These are phyloP conservation scores for Tamias sibiricus DNA, from an alignment of 2,113 vertebrate genomes.

Conservation along the genomic window DNA sequence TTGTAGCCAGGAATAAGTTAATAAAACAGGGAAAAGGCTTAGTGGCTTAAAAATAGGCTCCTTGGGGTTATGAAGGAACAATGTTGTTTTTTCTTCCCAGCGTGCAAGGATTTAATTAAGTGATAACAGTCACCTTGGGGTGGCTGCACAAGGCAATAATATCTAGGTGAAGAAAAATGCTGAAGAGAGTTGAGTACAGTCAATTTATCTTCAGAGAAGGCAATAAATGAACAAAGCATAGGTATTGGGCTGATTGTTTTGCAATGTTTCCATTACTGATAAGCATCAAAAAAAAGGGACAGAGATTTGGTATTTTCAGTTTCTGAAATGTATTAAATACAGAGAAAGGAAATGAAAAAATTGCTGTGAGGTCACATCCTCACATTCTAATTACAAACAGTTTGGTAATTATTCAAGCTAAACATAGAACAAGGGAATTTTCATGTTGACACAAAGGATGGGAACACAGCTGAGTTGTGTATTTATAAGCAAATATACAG, in stretches of 20 bases:
- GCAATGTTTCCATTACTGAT: slow-evolving; percentile 91
- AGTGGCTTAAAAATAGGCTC: slow-evolving; percentile 90
- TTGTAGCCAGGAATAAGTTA: slow-evolving; percentile 91
- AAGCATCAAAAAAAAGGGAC: slow-evolving; percentile 89
- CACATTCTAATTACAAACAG: slow-evolving; percentile 88
- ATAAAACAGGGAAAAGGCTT: slow-evolving; percentile 91
- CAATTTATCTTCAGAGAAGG: slow-evolving; percentile 92
- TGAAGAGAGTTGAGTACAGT: slow-evolving; percentile 92
- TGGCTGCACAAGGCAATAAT: slow-evolving; percentile 94
- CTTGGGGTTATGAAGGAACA: slow-evolving; percentile 94
- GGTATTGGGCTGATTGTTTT: slow-evolving; percentile 91
- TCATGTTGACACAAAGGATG: slow-evolving; percentile 86
- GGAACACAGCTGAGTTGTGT: slow-evolving; percentile 79
- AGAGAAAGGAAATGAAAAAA: slow-evolving; percentile 86
- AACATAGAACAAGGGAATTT: slow-evolving; percentile 87
- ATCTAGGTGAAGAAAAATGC: slow-evolving; percentile 94
- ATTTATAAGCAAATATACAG: slow-evolving; percentile 82
- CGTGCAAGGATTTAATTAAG: slow-evolving; percentile 96
- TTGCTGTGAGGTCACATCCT: slow-evolving; percentile 86
- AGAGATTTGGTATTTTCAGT: slow-evolving; percentile 89
- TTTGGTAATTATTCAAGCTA: slow-evolving; percentile 88
- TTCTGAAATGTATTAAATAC: slow-evolving; percentile 89
- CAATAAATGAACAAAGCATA: slow-evolving; percentile 92
- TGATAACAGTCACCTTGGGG: slow-evolving; percentile 97
- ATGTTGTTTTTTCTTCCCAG: slow-evolving; percentile 95